Base-by-base conservation (phyloP, 2,113 vertebrate species). In the Thamnaconus septentrionalis region DNA sequence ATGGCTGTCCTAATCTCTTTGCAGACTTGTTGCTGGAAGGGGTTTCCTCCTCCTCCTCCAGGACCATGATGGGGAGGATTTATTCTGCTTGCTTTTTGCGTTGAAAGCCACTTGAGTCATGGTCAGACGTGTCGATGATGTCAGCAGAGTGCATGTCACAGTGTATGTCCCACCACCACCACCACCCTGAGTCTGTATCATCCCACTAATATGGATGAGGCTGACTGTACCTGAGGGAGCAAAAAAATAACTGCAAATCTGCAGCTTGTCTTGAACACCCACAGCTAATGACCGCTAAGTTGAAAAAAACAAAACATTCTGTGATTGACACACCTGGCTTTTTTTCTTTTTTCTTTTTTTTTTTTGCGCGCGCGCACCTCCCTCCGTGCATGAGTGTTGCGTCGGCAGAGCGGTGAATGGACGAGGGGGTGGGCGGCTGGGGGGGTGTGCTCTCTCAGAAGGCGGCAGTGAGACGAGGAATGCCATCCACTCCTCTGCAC, bases 361-460 rank as follows among this genome's bases (percentile, higher is more conserved):
- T 66, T 39, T 41, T 18, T 50, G 11, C 56, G 41, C 50, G 41
- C 8, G 44, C 8, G 31, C 31, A 53, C 39, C 53, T 51, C 7
- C 40, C 56, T 62, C 4, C 53, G 47, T 80, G 74, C 55, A 54
- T 69, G 76, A 73, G 69, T 71, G 64, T 50, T 66, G 81, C 56
- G 70, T 87, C 41, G 73, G 84, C 58, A 12, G 80, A 73, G 85
- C 86, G 87, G 71, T 90, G 89, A 92, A 90, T 89, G 89, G 80
- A 75, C 71, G n/a, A 45, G 44, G 7, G 44, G 7, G 44, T 6
- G 44, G 7, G 44, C 5, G 44, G 7, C 1, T 6, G 89, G 71
- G 81, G 76, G 84, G 76, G 78, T 82, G 86, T 84, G 70, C 79
- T 85, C 75, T 79, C 65, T 1, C 76, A 79, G 81, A 78, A 80